Base-by-base conservation (phyloP, 2,797 vertebrate genomes). In the Bradypus variegatus region DNA sequence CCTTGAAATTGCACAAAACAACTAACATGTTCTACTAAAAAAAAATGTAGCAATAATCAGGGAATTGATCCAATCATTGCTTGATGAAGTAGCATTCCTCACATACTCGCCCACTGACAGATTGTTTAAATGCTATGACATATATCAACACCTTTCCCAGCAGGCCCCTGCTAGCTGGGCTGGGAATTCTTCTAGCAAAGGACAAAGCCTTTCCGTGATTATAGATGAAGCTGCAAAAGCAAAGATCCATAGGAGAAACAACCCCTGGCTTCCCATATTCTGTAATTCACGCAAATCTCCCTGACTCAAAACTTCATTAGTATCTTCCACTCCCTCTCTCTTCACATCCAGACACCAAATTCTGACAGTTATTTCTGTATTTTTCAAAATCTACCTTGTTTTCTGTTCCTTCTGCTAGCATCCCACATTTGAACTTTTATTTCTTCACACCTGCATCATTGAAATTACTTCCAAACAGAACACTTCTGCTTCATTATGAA, bases 191-290 rank as follows among this genome's bases (percentile, higher is more conserved):
- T 82, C 77, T 62, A 85, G 58, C 31, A 94, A 55, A 93, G 31
- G 14, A 92, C 69, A 93, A 96, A 95, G 12, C 8, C n/a, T 81
- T 93, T 92, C 78, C 53, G 78, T 50, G 82, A 65, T 89, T 77
- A 67, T 31, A 93, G 53, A 94, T 53, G 73, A 82, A 86, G 6
- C 36, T 88, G 8, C 60, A 89, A 91, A 90, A 62, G 3, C 29
- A 88, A 93, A 94, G 25, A 58, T 2, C 27, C n/a, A 89, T 5
- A 60, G 29, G 41, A 92, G 29, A 94, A 85, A 18, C 13, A 76
- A 77, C 8, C 27, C 13, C 50, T 6, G 0, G 72, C 45, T 86
- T 93, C 31, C 6, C 23, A 25, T 87, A 73, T 92, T 91, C 36
- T 83, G 31, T 91, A 64, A 64, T 86, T 94, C 9, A 3, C 25